These are phyloP conservation scores for Ectemnius continuus DNA, from an alignment of 2,888 invertebrate species.

Conservation along the genomic window DNA sequence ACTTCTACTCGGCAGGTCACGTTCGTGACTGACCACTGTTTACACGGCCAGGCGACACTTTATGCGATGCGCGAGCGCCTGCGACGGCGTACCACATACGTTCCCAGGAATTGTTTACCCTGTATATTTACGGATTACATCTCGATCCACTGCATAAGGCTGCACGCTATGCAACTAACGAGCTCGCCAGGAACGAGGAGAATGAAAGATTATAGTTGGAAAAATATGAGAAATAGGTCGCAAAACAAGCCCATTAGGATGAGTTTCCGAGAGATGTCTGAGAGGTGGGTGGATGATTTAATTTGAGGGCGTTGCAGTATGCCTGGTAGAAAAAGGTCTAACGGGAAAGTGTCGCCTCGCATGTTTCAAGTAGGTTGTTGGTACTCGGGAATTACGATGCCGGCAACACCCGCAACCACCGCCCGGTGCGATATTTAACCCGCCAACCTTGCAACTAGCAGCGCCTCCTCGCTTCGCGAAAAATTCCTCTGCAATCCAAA, in stretches of 20 bases:
- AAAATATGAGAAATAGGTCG: neutral
- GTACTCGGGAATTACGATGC: neutral
- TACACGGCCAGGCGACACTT: no score
- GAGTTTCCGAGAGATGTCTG: no score
- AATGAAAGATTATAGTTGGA: neutral
- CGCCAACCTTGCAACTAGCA: no score
- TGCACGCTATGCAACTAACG: no score
- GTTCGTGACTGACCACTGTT: neutral
- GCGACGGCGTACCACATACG: no score
- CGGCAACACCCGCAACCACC: neutral
- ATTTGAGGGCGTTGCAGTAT: neutral
- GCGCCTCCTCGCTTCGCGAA: neutral
- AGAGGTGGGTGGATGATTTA: neutral
- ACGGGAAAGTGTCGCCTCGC: neutral
- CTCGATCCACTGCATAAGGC: no score
- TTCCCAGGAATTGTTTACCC: no score
- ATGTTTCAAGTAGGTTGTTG: neutral
- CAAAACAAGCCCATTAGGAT: constrained; percentile 6
- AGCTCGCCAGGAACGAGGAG: no score
- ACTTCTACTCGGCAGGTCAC: neutral
- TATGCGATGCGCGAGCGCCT: no score
- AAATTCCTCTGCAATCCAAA: constrained; percentile 31
- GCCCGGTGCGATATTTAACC: neutral
- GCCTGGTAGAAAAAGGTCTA: constrained; percentile 14
- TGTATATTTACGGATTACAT: no score